phyloP scores from a whole-genome alignment of 1,140 invertebrate species.

The Venustaconcha ellipsiformis region DNA sequence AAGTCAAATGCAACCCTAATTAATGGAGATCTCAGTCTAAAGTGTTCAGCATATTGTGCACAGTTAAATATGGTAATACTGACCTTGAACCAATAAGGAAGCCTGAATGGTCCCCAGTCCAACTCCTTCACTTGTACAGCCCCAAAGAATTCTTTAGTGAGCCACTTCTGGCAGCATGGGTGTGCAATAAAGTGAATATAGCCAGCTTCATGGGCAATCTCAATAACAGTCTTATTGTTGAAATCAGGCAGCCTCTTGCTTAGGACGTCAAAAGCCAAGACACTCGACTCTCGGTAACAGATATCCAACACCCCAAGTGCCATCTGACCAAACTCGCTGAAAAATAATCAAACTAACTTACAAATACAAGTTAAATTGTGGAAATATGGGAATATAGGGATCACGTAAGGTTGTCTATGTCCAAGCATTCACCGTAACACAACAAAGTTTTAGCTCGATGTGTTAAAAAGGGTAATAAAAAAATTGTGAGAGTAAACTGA shows the following conservation, averaged over 20 bases:
- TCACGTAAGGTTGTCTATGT: too few relatives aligned
- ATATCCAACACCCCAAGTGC: slow-evolving; percentile 68
- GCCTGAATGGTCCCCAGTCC: slow-evolving; percentile 54
- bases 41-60: too few relatives aligned
- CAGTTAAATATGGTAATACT: slow-evolving; percentile 15
- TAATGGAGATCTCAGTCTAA: too few relatives aligned
- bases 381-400: too few relatives aligned
- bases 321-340: slow-evolving; percentile 67
- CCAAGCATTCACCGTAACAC: neutral
- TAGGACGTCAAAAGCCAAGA: slow-evolving; percentile 65
- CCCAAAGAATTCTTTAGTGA: slow-evolving; percentile 66
- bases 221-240: slow-evolving; percentile 62
- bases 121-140: slow-evolving; percentile 65
- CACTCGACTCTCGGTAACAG: slow-evolving; percentile 61
- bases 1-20: too few relatives aligned
- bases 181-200: slow-evolving; percentile 69
- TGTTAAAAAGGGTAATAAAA: neutral
- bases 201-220: slow-evolving; percentile 61
- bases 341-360: slow-evolving; percentile 13
- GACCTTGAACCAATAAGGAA: slow-evolving; percentile 68
- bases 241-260: slow-evolving; percentile 65
- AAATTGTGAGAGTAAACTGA: too few relatives aligned
- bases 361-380: too few relatives aligned
- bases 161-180: slow-evolving; percentile 70
- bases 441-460: neutral